Percentiles rank a stretch among this genome's conserved stretches.
Evolutionary conservation across 2,113 vertebrate species (phyloP).

Genomic region (Neotoma lepida): DNA sequence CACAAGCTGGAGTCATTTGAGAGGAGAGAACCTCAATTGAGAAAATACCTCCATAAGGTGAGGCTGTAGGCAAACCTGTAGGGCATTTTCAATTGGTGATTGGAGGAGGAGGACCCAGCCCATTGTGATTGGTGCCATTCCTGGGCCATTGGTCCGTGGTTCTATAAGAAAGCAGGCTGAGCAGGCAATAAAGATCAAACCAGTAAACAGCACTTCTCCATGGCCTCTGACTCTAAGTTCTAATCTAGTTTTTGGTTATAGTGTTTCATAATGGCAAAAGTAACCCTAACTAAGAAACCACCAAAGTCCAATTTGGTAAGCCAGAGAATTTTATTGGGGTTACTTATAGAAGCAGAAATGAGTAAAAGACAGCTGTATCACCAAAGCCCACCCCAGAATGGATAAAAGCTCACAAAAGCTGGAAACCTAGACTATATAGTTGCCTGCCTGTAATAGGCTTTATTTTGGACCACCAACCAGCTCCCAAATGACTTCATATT

Average conservation of each 20-base stretch:
- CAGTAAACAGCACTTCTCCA: background rate
- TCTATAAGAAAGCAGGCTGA: background rate
- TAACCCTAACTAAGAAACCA: background rate
- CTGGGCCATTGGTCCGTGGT: background rate
- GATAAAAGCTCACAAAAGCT: background rate
- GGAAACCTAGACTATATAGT: background rate
- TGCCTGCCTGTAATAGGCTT: background rate
- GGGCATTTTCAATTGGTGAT: too few relatives aligned
- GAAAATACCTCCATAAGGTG: background rate
- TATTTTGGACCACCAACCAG: background rate
- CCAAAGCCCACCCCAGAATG: background rate
- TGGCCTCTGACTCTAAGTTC: background rate
- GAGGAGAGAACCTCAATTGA: background rate
- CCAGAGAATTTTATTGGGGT: background rate
- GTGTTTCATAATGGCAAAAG: background rate
- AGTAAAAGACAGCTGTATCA: background rate
- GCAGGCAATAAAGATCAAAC: background rate
- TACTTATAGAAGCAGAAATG: background rate
- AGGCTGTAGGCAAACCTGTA: background rate
- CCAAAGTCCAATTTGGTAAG: background rate
- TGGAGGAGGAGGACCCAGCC: too few relatives aligned
- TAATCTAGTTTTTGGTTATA: background rate
- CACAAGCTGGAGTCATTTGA: background rate
- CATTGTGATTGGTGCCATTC: background rate
- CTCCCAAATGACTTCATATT: background rate